Evolutionary conservation across 92 coral and sea anemone genomes (phyloP).

Genomic region (Plumapathes pennacea): DNA sequence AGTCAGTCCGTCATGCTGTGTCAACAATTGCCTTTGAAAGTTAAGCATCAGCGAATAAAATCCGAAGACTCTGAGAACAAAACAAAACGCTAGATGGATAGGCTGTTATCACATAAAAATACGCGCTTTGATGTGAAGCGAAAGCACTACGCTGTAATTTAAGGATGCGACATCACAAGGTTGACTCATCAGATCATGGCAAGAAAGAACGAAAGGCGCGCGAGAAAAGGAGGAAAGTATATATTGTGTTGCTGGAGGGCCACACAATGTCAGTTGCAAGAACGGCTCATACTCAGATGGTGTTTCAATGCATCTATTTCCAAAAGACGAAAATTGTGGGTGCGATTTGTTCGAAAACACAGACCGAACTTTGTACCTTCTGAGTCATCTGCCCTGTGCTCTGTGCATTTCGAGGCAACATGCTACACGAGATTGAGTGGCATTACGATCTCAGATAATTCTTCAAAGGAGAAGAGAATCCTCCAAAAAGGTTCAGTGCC

Average conservation of each 20-base stretch:
- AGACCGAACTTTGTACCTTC: slow-evolving; percentile 11
- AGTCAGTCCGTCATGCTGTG: too few relatives aligned
- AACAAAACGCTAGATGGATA: too few relatives aligned
- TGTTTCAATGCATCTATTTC: slow-evolving; percentile 13
- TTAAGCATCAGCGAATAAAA: too few relatives aligned
- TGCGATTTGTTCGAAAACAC: slow-evolving; percentile 6
- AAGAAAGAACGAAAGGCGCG: too few relatives aligned
- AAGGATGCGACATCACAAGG: too few relatives aligned
- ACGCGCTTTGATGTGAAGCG: too few relatives aligned
- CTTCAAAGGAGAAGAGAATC: background rate
- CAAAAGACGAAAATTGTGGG: slow-evolving; percentile 2
- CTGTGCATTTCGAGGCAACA: slow-evolving; percentile 13
- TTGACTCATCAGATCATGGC: too few relatives aligned
- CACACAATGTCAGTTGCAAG: slow-evolving; percentile 2
- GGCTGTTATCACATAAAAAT: too few relatives aligned
- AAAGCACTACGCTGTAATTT: too few relatives aligned
- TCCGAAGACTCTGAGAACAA: too few relatives aligned
- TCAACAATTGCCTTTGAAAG: too few relatives aligned
- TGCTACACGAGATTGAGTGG: slow-evolving; percentile 3
- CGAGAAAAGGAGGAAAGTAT: slow-evolving; percentile 20
- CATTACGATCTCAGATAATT: background rate
- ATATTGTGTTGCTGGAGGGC: slow-evolving; percentile 12
- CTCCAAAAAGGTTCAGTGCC: slow-evolving; percentile 3
- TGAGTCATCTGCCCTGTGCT: slow-evolving; percentile 14
- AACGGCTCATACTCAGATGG: slow-evolving; percentile 2